Base-by-base conservation (phyloP, 1,140 invertebrate genomes). In the Leptinotarsa texana region DNA sequence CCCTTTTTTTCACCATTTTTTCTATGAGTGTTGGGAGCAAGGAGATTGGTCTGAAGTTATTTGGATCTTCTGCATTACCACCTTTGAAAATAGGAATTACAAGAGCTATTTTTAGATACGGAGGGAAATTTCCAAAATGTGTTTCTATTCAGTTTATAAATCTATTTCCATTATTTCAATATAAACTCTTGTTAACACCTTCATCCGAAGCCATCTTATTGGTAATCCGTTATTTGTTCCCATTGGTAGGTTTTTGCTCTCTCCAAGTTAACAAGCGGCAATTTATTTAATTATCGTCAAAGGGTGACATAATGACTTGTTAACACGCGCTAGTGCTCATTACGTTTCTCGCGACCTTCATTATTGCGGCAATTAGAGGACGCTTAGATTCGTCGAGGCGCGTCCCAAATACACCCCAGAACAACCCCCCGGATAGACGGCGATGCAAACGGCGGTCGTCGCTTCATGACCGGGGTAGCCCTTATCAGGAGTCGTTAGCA, bases 301-400 rank as follows among this genome's bases (percentile, higher is more conserved):
- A 71, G 69, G 69, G 49, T 48, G 49, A 71, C 49, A 61, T 61
- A 71, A 71, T 71, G 69, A 71, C 69, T 71, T 71, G 69, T 71
- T 71, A 71, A 71, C 69, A 68, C 42, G 66, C 69, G 47, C 57
- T 48, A 57, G 8, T 71, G 51, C 51, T 13, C 51, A 17, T 24
- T 71, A 49, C 49, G 21, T 49, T 27, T 71, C 57, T 21, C 57
- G 69, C 69, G 69, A 57, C 69, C 69, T 71, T 71, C 69, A 71
- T 71, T 71, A 71, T 42, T 57, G 69, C 49, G 22, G 49, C 69
- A 71, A 71, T 71, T 71, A 71, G 51, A 62, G 49, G 47, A 62
- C 49, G 49, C 2, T 57, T 61, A 62, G n/a, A 27, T 71, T 68
- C 66, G 51, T 57, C 51, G 51, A 57, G 51, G 15, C 51, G 51